Conservation (phyloP, 1,140 invertebrate genomes). For the Aphidius ervi region DNA sequence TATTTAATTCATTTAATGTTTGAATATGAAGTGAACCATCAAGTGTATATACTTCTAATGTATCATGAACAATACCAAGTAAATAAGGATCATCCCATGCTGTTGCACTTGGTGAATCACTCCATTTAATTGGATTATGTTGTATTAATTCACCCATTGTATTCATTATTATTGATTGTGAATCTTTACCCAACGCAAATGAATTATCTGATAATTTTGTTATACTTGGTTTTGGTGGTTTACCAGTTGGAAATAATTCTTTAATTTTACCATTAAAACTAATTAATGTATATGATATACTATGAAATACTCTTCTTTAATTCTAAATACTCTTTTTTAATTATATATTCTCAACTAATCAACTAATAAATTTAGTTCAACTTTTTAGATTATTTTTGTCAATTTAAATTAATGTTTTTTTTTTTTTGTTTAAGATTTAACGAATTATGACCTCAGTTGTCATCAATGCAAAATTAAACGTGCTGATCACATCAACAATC, state of each 20-base stretch:
- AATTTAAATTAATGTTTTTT: too few species aligned
- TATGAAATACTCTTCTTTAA: constrained; percentile 32
- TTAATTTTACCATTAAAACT: constrained; percentile 60
- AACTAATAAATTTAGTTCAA: too few species aligned
- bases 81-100: constrained; percentile 90
- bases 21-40: constrained; percentile 61
- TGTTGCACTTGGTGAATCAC: constrained; percentile 74
- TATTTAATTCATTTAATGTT: constrained; percentile 59
- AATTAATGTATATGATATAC: constrained; percentile 47
- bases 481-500: too few species aligned
- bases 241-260: constrained; percentile 83
- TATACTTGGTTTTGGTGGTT: constrained; percentile 79
- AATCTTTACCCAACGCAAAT: constrained; percentile 77
- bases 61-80: constrained; percentile 75
- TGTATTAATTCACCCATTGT: constrained; percentile 65
- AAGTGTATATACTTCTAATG: constrained; percentile 77
- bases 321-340: too few species aligned
- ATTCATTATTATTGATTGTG: constrained; percentile 79
- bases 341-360: too few species aligned
- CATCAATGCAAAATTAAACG: too few species aligned
- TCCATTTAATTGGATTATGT: constrained; percentile 75
- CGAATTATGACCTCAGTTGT: too few species aligned
- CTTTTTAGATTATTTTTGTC: too few species aligned
- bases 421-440: too few species aligned
- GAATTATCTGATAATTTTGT: constrained; percentile 68